A percentile compares a stretch with the other conserved stretches of the same genome.
Conservation (phyloP, 1,140 invertebrate species). For the Dryas iulia region DNA sequence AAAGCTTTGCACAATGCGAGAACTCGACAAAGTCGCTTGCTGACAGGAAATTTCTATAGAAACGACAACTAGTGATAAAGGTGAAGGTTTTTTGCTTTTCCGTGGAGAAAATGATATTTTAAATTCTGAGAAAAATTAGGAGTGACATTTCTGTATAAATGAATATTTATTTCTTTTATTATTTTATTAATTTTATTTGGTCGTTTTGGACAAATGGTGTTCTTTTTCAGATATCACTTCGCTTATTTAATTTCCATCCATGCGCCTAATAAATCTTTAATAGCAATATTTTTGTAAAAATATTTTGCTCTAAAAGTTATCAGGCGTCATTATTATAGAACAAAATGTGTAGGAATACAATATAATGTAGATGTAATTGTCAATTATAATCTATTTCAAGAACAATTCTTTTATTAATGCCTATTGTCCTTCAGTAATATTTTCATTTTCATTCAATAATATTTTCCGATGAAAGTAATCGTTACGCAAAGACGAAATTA, state of each 20-base stretch:
- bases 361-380: too few species aligned
- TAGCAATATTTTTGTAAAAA: background rate
- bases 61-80: conserved; percentile 16
- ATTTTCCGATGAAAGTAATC: too few species aligned
- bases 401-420: too few species aligned
- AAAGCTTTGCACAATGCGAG: conserved; percentile 19
- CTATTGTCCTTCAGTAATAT: too few species aligned
- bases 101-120: background rate
- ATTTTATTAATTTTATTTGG: background rate
- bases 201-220: background rate
- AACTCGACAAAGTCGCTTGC: conserved; percentile 24
- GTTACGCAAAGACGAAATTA: too few species aligned
- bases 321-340: background rate
- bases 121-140: background rate
- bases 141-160: background rate
- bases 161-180: background rate
- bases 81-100: conserved; percentile 4
- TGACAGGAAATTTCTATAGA: conserved; percentile 33
- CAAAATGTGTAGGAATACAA: too few species aligned
- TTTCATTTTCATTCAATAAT: too few species aligned
- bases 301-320: background rate
- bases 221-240: background rate
- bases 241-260: background rate
- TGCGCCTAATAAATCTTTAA: background rate
- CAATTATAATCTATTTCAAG: too few species aligned